Evolutionary conservation across 2,797 vertebrate genomes (phyloP).

Genomic region (Caiman crocodilus): DNA sequence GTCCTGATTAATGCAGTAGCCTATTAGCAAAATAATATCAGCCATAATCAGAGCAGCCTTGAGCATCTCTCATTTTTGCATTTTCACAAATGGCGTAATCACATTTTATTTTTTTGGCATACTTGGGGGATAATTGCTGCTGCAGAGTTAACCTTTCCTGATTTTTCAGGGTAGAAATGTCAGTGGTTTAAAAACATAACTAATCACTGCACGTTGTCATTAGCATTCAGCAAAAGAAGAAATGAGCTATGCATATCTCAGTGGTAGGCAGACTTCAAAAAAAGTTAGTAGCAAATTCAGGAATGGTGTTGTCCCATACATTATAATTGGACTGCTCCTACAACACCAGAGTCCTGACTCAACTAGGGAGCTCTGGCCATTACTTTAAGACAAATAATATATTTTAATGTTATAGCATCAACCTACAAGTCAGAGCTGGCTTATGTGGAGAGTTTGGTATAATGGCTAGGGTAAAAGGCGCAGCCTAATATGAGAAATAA

Average conservation of each 20-base stretch:
- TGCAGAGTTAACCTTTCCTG: constrained; percentile 20
- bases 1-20: constrained; percentile 55
- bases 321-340: neutral
- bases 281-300: neutral
- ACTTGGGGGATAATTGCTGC: constrained; percentile 59
- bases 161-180: constrained; percentile 60
- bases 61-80: constrained; percentile 54
- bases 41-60: constrained; percentile 66
- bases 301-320: neutral
- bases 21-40: constrained; percentile 66
- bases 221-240: neutral
- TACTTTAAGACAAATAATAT: neutral
- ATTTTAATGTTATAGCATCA: too few relatives aligned
- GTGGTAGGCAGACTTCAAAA: neutral
- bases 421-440: too few relatives aligned
- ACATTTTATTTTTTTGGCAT: constrained; percentile 45
- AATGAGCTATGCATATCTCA: neutral
- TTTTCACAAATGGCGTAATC: constrained; percentile 69
- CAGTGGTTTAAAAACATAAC: constrained; percentile 10
- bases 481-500: too few relatives aligned
- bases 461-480: too few relatives aligned
- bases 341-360: neutral
- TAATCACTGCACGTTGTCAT: constrained; percentile 13
- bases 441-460: too few relatives aligned
- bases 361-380: neutral